phyloP scores from a whole-genome alignment of 1,140 invertebrate species.

The Lepidotrigona ventralis region DNA sequence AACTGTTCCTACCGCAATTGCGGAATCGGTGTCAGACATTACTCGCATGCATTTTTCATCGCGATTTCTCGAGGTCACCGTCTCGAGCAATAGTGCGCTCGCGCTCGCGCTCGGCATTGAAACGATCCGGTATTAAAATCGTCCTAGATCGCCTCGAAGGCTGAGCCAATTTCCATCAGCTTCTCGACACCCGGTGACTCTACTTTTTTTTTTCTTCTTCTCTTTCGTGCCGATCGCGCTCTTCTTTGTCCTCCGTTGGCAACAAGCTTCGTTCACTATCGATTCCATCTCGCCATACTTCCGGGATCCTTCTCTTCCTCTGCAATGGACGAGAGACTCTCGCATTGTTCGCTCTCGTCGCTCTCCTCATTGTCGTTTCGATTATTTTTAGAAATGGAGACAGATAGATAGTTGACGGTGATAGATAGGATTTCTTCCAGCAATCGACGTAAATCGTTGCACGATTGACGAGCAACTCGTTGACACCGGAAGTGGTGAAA shows the following conservation, averaged over 20 bases:
- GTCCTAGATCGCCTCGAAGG: constrained; percentile 42
- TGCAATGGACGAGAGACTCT: not conserved
- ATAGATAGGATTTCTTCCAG: not conserved
- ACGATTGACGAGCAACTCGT: no score
- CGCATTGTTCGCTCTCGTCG: constrained; percentile 32
- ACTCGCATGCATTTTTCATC: constrained; percentile 23
- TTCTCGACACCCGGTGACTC: constrained; percentile 37
- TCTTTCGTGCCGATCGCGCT: constrained; percentile 50
- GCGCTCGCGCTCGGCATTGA: constrained; percentile 5
- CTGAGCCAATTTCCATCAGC: constrained; percentile 14
- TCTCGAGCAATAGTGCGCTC: not conserved
- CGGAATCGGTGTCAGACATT: constrained; percentile 3
- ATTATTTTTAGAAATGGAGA: not conserved
- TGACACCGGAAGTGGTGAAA: no score
- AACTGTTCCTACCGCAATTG: not conserved
- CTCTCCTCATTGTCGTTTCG: not conserved
- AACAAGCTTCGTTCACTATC: constrained; percentile 38
- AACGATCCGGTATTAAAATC: constrained; percentile 26
- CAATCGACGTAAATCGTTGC: no score
- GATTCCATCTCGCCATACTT: constrained; percentile 40
- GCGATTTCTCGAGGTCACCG: constrained; percentile 16
- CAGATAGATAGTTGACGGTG: not conserved
- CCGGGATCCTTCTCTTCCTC: constrained; percentile 31
- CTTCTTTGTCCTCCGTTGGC: constrained; percentile 41
- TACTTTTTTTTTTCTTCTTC: constrained; percentile 26